Base-by-base conservation (phyloP, 2,113 vertebrate genomes). In the Chinchilla lanigera region DNA sequence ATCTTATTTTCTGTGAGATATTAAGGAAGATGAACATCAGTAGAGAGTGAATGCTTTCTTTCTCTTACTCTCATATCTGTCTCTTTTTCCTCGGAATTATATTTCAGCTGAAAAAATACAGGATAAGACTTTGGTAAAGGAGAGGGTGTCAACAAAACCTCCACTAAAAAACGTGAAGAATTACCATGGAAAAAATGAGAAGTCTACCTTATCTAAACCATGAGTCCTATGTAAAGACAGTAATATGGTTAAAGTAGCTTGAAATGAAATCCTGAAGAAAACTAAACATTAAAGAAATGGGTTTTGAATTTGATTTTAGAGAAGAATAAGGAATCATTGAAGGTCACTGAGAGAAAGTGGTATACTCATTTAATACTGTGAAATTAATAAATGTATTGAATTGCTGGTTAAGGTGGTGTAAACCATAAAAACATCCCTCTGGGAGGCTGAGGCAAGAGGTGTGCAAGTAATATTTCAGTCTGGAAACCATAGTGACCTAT, bases 261-360 rank as follows among this genome's bases (percentile, higher is more conserved):
- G 4, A 83, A 65, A n/a, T 7, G 35, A n/a, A 19, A 14, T n/a
- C 11, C 30, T 11, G 1, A 47, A 67, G 28, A 75, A 56, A 75
- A 58, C 10, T 24, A 17, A 86, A 85, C 35, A 28, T 12, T 52
- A 58, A 80, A n/a, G 2, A 65, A 85, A 84, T 14, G 1, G 0
- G 1, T 69, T 90, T 84, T 77, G 1, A 81, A 89, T 52, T 95
- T 93, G 41, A 47, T 75, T 96, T 90, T 83, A 35, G n/a, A 87
- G 58, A 28, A 69, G 35, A 77, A 75, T 77, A 12, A 38, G 4
- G 35, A 86, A 0, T 6, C 24, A 78, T 20, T 63, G 17, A 94
- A 26, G 0, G 0, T 9, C 24, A 89, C 17, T 47, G 17, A 82
- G 69, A 67, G 61, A 89, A 14, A 54, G 50, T 81, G 56, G 38